Evolutionary conservation across 2,797 vertebrate species (phyloP), one percentile per base, ranked within the genome.

Genomic region (Mycteria americana): DNA sequence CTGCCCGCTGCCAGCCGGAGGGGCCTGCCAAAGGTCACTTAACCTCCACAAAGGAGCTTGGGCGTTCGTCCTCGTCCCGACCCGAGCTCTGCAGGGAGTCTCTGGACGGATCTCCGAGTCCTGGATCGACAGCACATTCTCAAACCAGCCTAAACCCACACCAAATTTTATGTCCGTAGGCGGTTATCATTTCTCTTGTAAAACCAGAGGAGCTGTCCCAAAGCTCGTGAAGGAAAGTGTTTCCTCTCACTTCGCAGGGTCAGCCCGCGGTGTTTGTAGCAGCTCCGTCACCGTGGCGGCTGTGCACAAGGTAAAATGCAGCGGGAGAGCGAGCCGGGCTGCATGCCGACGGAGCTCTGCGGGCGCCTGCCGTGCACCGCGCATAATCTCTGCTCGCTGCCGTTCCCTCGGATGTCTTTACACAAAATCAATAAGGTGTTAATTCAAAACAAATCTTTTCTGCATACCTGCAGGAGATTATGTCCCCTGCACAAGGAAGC

Each of bases 111-210:
- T 48, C 41, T 18, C n/a, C 0, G 0, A 15, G 74, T 10, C 63
- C 2, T 0, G 5, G 48, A 21, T 18, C 65, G 3, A 11, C 5
- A 0, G 10, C 10, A 1, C 5, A 0, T 9, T 9, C 48, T 35
- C 62, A 48, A 13, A 1, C n/a, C 5, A 5, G 6, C 16, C 54
- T 3, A 18, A 35, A 7, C 41, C 14, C 35, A 3, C 18, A 0
- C 12, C 27, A 23, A 8, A 31, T 9, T 2, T 30, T 1, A 3
- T 0, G 10, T 18, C 45, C 7, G 0, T 25, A 30, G 51, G 35
- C 28, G 51, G 39, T 1, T 9, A 3, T 0, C n/a, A 0, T 4
- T 25, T 11, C 73, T 53, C 17, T 3, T 37, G 65, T 3, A 9
- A n/a, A 64, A 16, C 4, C 67, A 31, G 33, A 62, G 56, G 1